Base-by-base conservation (phyloP, 2,113 vertebrate genomes). In the Saccopteryx bilineata region DNA sequence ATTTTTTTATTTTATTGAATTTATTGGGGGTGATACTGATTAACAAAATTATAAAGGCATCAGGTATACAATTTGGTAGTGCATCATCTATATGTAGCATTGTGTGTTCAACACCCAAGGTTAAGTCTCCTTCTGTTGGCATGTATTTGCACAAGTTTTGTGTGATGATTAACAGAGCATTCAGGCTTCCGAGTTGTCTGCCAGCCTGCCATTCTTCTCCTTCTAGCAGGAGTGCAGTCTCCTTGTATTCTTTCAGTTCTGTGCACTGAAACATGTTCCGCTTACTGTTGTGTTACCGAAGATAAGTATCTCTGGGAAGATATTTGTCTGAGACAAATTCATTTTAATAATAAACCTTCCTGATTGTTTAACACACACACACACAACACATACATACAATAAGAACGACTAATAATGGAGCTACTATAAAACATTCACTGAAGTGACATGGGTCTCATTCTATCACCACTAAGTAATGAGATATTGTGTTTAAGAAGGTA, bases 161-260 rank as follows among this genome's bases (percentile, higher is more conserved):
- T 1, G 65, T 2, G 28, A n/a, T 12, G 14, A 33, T 33, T 50
- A 48, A 21, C 13, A 66, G 19, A 81, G 18, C 7, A 21, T 18
- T 39, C 9, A 1, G 1, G 2, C 23, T 56, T 78, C 52, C 18
- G 17, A 6, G 7, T 0, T 9, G 8, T 28, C n/a, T 5, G 0
- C 3, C 7, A n/a, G 7, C 6, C 33, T 28, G 10, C 28, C 68
- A 58, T 14, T 26, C 75, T 72, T 33, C 13, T 81, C 46, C 26
- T 78, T 61, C 31, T 2, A 2, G 13, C 4, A n/a, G 0, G 0
- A 21, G 11, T 5, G 86, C 28, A 23, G 3, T 75, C 8, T 58
- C 56, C 48, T 83, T 46, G 23, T 39, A 56, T 82, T 91, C 8
- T 21, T 54, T 13, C 9, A 48, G 50, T 56, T 26, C 69, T 26